phyloP scores from a whole-genome alignment of 2,888 invertebrate species.

The Autographa pulchrina region DNA sequence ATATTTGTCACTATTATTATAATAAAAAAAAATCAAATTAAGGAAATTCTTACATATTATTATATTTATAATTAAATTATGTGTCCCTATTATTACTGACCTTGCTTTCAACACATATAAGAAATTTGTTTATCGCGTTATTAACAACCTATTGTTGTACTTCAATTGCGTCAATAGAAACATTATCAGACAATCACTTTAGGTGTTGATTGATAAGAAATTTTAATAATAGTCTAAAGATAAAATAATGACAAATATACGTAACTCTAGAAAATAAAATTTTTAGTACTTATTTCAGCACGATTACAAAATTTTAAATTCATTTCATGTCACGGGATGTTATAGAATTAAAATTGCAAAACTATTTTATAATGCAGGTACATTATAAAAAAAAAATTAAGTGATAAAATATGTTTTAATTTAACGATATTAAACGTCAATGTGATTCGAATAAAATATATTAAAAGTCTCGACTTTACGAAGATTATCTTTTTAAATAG shows the following conservation, averaged over 20 bases:
- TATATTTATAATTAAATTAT: not conserved
- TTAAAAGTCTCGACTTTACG: too few relatives aligned
- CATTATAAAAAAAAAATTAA: too few relatives aligned
- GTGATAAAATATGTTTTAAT: too few relatives aligned
- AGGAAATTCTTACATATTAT: not conserved
- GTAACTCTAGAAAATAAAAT: not conserved
- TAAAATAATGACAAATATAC: not conserved
- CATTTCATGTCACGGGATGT: too few relatives aligned
- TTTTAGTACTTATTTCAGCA: not conserved
- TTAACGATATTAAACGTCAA: too few relatives aligned
- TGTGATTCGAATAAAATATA: too few relatives aligned
- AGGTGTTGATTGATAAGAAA: not conserved
- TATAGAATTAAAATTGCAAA: too few relatives aligned
- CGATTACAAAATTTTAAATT: too few relatives aligned
- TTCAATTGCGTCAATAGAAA: slow-evolving; percentile 2
- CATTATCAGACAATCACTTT: not conserved
- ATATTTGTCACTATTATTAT: not conserved
- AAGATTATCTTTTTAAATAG: too few relatives aligned
- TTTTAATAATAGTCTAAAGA: not conserved
- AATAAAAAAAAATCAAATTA: too few relatives aligned
- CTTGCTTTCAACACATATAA: not conserved
- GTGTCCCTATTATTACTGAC: not conserved
- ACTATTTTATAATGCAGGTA: too few relatives aligned
- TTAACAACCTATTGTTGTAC: not conserved
- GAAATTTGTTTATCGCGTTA: not conserved